phyloP scores from a whole-genome alignment of 2,113 vertebrate genomes.

The Platysteira castanea region DNA sequence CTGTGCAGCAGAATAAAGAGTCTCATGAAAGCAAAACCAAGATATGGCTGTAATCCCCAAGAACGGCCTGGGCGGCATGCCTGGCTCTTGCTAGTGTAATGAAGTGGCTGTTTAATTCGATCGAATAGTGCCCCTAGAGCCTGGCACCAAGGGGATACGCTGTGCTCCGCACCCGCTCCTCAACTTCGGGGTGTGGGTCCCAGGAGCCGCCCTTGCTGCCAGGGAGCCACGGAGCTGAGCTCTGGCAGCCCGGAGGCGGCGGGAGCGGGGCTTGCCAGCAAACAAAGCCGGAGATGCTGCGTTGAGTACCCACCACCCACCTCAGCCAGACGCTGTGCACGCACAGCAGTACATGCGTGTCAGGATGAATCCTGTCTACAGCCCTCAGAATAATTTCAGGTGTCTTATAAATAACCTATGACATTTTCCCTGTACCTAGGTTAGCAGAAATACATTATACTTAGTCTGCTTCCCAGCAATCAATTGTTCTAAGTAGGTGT shows the following conservation, averaged over 20 bases:
- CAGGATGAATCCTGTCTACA: not conserved
- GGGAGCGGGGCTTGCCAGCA: rapidly evolving
- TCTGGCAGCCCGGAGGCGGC: not conserved
- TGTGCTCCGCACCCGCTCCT: not conserved
- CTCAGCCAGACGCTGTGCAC: rapidly evolving
- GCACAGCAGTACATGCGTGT: not conserved
- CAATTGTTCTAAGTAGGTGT: constrained; percentile 16
- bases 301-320: not conserved
- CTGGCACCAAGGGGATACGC: rapidly evolving
- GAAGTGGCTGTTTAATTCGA: not conserved
- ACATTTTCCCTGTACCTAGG: not conserved
- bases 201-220: not conserved
- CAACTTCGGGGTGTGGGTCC: rapidly evolving
- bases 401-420: not conserved
- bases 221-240: not conserved
- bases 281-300: rapidly evolving
- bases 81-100: not conserved
- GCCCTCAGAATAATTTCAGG: not conserved
- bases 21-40: not conserved
- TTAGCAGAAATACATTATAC: not conserved
- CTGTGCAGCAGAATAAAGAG: not conserved
- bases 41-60: not conserved
- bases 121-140: too few species aligned
- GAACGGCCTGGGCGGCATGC: rapidly evolving
- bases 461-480: not conserved